Evolutionary conservation across 2,113 vertebrate species (phyloP).

Genomic region (Rhinichthys klamathensis): DNA sequence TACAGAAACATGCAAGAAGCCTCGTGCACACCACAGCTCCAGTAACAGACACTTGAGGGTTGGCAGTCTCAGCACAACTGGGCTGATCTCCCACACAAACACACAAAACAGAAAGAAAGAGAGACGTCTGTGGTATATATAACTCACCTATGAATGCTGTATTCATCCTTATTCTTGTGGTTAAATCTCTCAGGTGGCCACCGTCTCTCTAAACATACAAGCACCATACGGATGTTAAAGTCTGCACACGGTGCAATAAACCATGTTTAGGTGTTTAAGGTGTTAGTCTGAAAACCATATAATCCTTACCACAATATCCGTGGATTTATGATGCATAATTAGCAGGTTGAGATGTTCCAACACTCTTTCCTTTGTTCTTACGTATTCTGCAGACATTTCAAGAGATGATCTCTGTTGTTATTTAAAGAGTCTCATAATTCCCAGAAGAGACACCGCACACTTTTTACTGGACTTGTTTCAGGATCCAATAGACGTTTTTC

Average conservation of each 20-base stretch:
- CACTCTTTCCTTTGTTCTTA: conserved; percentile 3
- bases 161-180: conserved; percentile 16
- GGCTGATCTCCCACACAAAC: conserved; percentile 27
- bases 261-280: neutral
- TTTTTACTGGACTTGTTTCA: conserved; percentile 14
- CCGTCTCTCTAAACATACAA: neutral
- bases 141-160: conserved; percentile 7
- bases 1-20: conserved; percentile 26
- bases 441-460: neutral
- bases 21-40: conserved; percentile 9
- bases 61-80: conserved; percentile 21
- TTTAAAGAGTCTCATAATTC: conserved; percentile 6
- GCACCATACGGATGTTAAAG: neutral
- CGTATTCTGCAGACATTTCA: neutral
- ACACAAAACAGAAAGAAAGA: conserved; percentile 5
- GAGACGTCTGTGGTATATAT: conserved; percentile 5
- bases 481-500: neutral
- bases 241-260: neutral
- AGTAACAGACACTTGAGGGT: conserved; percentile 34
- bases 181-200: conserved; percentile 18
- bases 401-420: neutral
- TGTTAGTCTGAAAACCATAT: neutral
- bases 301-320: neutral
- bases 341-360: conserved; percentile 21
- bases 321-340: neutral